Evolutionary conservation across 2,888 invertebrate species (phyloP), one percentile per base, ranked within the genome.

Genomic region (Nycteola revayana): DNA sequence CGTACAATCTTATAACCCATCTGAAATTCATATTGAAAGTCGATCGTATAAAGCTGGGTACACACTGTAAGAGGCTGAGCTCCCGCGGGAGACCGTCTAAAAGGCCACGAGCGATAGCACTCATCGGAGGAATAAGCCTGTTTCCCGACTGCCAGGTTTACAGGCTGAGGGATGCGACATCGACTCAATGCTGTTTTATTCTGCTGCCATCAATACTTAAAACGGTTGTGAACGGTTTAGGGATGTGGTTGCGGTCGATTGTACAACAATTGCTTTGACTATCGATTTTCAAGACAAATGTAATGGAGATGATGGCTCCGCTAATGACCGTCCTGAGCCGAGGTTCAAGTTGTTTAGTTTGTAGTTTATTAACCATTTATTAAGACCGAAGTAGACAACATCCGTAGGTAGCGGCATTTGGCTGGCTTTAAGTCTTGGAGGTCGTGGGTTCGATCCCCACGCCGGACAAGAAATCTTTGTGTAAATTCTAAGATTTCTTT

Each of bases 121-220:
- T 84, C 85, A 84, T 84, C 81, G 81, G 64, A 71, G 73, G 84
- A 85, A 85, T 88, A 88, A 88, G 88, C 88, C 74, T 87, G 88
- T 87, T 88, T 88, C 81, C 81, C 85, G 79, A 75, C 83, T 77
- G 62, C 68, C 69, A 68, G 85, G 83, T 82, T 87, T 84, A 86
- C 69, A 68, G 85, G 84, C 82, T 87, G 84, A 86, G 72, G 58
- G 83, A 80, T 80, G 85, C 76, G 79, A 81, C 84, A 75, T 77
- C 76, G 80, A 82, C 77, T 84, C 82, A 79, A 75, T 82, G 71
- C 85, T 86, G 85, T 86, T 86, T 86, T 85, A 86, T 86, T 85
- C 85, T 75, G 71, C 76, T 78, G 66, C 78, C 85, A 85, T 87
- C 82, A 87, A 88, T 87, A 87, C 85, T 86, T 87, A 84, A 87